Evolutionary conservation across 37 sponge, comb jelly and placozoan genomes (phyloP).

Genomic region (Amphimedon queenslandica): DNA sequence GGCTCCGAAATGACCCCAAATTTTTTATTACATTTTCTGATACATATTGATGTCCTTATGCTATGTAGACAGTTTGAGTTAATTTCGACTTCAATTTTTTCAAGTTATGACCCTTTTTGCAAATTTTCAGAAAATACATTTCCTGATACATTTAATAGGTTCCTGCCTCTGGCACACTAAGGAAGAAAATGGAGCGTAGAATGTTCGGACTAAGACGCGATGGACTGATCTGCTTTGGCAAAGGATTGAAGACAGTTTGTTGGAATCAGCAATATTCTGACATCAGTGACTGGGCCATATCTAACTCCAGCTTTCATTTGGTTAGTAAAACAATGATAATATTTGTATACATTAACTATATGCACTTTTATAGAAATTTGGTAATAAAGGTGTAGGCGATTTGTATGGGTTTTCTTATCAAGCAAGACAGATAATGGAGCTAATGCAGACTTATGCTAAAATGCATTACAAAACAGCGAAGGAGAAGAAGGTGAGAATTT

Average conservation of each 20-base stretch:
- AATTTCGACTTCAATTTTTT: too few species aligned
- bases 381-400: conserved; percentile 8
- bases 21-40: too few species aligned
- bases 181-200: conserved; percentile 41
- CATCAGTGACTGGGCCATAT: conserved; percentile 22
- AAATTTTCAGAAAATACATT: too few species aligned
- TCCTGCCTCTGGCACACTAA: too few species aligned
- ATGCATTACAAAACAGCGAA: conserved; percentile 11
- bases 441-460: conserved; percentile 30
- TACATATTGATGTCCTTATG: too few species aligned
- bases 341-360: neutral
- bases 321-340: conserved; percentile 11
- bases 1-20: too few species aligned
- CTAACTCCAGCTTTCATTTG: conserved; percentile 41
- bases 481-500: too few species aligned
- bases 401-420: conserved; percentile 46
- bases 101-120: too few species aligned
- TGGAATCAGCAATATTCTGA: conserved; percentile 12
- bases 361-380: conserved; percentile 20
- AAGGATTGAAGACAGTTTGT: conserved; percentile 30
- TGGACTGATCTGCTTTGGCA: conserved; percentile 24
- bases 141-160: too few species aligned
- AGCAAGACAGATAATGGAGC: conserved; percentile 46
- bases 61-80: too few species aligned
- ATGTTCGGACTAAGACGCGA: conserved; percentile 36